Evolutionary conservation across 2,113 vertebrate genomes (phyloP), one percentile per base, ranked within the genome.

Genomic region (Ammodytes dubius): DNA sequence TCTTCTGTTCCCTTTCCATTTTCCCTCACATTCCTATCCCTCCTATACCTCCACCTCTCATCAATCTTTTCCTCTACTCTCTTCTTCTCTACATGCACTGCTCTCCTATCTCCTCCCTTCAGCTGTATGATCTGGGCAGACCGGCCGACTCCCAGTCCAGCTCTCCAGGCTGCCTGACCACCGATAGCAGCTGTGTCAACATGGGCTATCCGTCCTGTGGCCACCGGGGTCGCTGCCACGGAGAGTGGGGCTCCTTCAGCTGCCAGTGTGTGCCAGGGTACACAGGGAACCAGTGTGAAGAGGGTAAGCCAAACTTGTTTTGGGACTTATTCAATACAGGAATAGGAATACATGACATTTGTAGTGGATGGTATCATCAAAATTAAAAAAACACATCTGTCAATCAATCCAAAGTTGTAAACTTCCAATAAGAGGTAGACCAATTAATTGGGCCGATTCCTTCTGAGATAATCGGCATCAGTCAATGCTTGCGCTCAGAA

Each of bases 211-310:
- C 96, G 2, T 96, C 95, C 63, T 98, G 97, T 19, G 97, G 97
- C 12, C 65, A 75, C 76, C 94, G 93, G 0, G 96, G 96, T 8
- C 93, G 90, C 69, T 98, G 97, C 81, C 95, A 94, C 3, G 96
- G 96, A 19, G 96, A 97, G 73, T 96, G 95, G 96, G 95, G 93
- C 74, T 96, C 96, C 0, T 96, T 97, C 82, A 94, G 95, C 39
- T 98, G 97, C 89, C 96, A 95, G 67, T 98, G 97, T 63, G 78
- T 95, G 69, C 94, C 95, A 0, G 96, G 96, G n/a, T 96, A 96
- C 90, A 91, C 93, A 0, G 96, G 96, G 15, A 93, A 96, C 67
- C 95, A 94, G 13, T 97, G 97, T 84, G 96, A 97, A 19, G 93
- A 96, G 91, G 97, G 97, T 97, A 93, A 89, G 87, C 85, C 40